Evolutionary conservation across 2,113 vertebrate species (phyloP).

Genomic region (Megaleporinus macrocephalus): DNA sequence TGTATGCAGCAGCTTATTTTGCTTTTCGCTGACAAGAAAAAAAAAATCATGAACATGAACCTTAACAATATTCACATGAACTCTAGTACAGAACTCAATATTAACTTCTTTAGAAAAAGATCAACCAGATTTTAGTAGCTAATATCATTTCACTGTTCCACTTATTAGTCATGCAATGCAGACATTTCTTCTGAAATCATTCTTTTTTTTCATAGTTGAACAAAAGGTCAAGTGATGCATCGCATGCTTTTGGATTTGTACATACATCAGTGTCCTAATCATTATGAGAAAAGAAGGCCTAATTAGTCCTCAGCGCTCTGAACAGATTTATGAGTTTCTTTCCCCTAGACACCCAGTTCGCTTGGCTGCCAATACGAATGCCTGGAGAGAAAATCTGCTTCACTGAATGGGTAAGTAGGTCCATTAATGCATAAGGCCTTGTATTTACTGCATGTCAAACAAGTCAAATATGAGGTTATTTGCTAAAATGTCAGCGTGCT

Average conservation of each 20-base stretch:
- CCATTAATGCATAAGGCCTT: not conserved
- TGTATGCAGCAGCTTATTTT: not conserved
- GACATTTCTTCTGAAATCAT: not conserved
- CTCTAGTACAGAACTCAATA: no score
- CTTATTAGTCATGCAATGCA: not conserved
- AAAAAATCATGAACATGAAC: not conserved
- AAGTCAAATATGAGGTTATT: conserved; percentile 2
- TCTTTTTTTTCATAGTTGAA: no score
- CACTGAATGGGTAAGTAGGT: not conserved
- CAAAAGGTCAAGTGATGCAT: not conserved
- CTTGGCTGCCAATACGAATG: not conserved
- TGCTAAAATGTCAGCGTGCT: not conserved
- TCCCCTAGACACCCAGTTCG: not conserved
- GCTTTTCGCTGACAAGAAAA: not conserved
- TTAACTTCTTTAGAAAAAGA: no score
- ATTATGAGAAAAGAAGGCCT: not conserved
- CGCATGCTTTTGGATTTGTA: not conserved
- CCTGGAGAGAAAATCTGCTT: not conserved
- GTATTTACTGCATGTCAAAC: conserved; percentile 2
- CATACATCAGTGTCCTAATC: not conserved
- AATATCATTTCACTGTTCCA: no score
- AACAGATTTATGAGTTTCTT: not conserved
- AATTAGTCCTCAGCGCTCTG: not conserved
- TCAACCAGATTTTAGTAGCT: no score
- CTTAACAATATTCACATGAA: not conserved